A percentile compares a stretch with the other conserved stretches of the same genome.
phyloP scores from a whole-genome alignment of 2,888 invertebrate species.

The Caenorhabditis sp. region DNA sequence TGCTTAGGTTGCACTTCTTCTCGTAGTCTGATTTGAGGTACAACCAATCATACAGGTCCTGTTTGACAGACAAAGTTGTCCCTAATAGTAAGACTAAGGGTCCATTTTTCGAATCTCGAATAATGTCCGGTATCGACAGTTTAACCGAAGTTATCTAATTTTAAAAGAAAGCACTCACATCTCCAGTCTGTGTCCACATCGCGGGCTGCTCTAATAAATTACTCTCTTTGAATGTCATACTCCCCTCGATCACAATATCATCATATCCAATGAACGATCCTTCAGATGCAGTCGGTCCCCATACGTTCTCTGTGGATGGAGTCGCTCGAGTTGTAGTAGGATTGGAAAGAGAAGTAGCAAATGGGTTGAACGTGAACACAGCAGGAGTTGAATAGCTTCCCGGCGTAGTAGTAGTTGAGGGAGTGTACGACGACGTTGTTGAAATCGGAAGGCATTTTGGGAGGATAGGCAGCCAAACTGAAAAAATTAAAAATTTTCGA shows the following conservation, averaged over 20 bases:
- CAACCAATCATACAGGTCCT: no score
- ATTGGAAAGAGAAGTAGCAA: neutral
- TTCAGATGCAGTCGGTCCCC: neutral
- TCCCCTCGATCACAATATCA: conserved; percentile 46
- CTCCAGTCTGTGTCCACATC: conserved; percentile 36
- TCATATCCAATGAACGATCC: conserved; percentile 7
- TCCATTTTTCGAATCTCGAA: no score
- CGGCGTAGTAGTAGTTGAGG: neutral
- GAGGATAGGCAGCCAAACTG: neutral
- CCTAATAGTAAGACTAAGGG: no score
- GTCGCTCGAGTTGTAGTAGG: no score
- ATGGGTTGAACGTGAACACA: neutral
- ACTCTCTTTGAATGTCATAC: conserved; percentile 32
- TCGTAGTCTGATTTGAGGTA: no score
- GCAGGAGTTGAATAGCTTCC: neutral
- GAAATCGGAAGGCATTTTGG: neutral
- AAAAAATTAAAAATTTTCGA: no score
- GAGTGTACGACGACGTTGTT: neutral
- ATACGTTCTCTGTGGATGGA: neutral
- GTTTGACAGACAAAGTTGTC: no score
- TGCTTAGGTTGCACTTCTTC: no score
- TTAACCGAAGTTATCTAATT: no score
- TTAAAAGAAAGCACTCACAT: conserved; percentile 33
- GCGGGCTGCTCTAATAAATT: conserved; percentile 19
- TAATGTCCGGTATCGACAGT: no score